Conservation (phyloP, 2,888 invertebrate genomes). For the Meiosimyza platycephala region DNA sequence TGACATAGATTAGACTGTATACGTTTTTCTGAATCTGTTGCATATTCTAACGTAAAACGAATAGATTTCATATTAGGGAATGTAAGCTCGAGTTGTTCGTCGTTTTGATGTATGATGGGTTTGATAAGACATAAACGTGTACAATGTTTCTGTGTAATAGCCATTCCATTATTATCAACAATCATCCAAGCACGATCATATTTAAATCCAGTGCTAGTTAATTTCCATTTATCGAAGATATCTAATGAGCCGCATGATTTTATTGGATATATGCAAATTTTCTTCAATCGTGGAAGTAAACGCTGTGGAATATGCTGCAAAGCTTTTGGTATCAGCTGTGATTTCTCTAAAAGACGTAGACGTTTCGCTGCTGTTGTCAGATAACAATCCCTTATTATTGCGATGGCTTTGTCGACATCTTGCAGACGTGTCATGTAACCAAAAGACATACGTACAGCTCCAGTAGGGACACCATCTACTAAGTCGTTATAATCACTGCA, state of each 20-base stretch:
- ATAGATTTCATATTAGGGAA: conserved; percentile 75
- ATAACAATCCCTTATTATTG: conserved; percentile 83
- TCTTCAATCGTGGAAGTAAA: conserved; percentile 58
- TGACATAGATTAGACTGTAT: conserved; percentile 70
- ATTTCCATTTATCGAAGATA: conserved; percentile 75
- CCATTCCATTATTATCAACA: conserved; percentile 81
- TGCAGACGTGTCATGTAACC: conserved; percentile 86
- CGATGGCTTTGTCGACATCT: conserved; percentile 78
- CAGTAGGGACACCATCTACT: conserved; percentile 88
- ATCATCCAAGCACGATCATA: conserved; percentile 97
- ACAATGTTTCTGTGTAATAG: conserved; percentile 89
- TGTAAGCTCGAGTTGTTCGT: conserved; percentile 70
- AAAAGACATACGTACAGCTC: conserved; percentile 91
- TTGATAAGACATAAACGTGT: conserved; percentile 81
- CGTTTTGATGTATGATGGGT: conserved; percentile 76
- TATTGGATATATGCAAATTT: conserved; percentile 84
- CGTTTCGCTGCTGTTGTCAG: conserved; percentile 60
- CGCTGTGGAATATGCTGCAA: conserved; percentile 54
- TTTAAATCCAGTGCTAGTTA: conserved; percentile 81
- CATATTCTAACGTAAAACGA: conserved; percentile 69
- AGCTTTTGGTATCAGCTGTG: conserved; percentile 51
- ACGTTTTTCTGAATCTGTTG: conserved; percentile 55
- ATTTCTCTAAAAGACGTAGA: conserved; percentile 48
- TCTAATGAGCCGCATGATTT: conserved; percentile 90
- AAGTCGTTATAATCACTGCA: conserved; percentile 92